Percentiles rank a stretch among this genome's conserved stretches.
These are phyloP conservation scores for Otis tarda DNA, from an alignment of 2,113 vertebrate genomes.

Conservation along the genomic window DNA sequence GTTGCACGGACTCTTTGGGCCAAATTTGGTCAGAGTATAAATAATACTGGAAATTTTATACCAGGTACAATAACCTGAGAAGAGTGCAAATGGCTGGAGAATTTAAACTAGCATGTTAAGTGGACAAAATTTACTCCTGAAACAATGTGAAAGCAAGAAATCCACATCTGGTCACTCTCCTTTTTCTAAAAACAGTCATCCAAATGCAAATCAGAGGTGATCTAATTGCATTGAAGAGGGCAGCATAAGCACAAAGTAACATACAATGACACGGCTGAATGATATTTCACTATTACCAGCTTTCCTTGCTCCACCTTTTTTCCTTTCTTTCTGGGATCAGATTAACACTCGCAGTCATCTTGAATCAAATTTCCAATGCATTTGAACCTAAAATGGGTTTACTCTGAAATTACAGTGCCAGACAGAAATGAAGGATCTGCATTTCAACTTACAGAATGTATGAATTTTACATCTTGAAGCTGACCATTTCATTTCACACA, in stretches of 20 bases:
- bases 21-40: neutral
- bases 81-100: neutral
- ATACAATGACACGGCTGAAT: neutral
- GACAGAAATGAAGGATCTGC: neutral
- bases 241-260: neutral
- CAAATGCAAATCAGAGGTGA: neutral
- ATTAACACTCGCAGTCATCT: neutral
- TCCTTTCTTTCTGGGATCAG: neutral
- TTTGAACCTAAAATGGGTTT: neutral
- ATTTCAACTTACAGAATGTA: neutral
- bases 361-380: neutral
- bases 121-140: neutral
- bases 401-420: neutral
- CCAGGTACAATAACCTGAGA: neutral
- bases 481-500: neutral
- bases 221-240: neutral
- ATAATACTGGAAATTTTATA: neutral
- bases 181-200: neutral
- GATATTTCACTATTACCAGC: neutral
- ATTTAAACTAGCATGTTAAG: neutral
- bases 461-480: neutral
- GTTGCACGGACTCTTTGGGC: neutral
- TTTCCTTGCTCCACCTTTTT: neutral
- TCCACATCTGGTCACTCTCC: neutral
- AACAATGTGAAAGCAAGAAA: neutral